These are phyloP conservation scores for Ommatoiulus sabulosus DNA, from an alignment of 2,888 invertebrate genomes.

Conservation along the genomic window DNA sequence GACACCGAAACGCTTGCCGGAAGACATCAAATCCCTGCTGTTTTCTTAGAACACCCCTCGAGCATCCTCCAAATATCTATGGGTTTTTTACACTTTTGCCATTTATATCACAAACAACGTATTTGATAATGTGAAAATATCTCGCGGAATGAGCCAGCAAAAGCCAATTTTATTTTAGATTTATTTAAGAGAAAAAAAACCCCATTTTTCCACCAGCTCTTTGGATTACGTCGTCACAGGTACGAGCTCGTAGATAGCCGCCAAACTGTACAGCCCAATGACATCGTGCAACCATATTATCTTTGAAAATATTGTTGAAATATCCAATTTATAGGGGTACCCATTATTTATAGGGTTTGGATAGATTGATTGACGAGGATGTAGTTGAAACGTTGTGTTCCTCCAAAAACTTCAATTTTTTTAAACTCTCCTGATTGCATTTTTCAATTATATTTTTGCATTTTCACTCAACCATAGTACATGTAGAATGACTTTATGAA, in stretches of 20 bases:
- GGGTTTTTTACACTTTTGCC: neutral
- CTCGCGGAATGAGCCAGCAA: neutral
- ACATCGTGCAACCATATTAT: neutral
- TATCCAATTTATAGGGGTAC: too few relatives aligned
- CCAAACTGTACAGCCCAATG: neutral
- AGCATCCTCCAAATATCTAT: neutral
- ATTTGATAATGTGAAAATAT: constrained; percentile 32
- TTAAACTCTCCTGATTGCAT: too few relatives aligned
- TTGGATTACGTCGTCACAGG: neutral
- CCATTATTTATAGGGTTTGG: neutral
- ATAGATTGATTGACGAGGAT: neutral
- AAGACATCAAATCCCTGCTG: constrained; percentile 38
- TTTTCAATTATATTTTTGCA: too few relatives aligned
- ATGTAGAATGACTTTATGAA: too few relatives aligned
- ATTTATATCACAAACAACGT: neutral
- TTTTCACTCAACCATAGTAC: too few relatives aligned
- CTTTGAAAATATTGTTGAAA: neutral
- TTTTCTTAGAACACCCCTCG: neutral
- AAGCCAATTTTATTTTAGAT: constrained; percentile 5
- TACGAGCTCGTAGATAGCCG: neutral
- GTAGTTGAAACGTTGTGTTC: too few relatives aligned
- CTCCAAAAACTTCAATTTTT: too few relatives aligned
- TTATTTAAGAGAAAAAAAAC: constrained; percentile 11
- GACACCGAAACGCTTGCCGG: constrained; percentile 32
- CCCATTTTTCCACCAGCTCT: neutral